Base-by-base conservation (phyloP, 2,113 vertebrate species). In the Ciconia maguari region DNA sequence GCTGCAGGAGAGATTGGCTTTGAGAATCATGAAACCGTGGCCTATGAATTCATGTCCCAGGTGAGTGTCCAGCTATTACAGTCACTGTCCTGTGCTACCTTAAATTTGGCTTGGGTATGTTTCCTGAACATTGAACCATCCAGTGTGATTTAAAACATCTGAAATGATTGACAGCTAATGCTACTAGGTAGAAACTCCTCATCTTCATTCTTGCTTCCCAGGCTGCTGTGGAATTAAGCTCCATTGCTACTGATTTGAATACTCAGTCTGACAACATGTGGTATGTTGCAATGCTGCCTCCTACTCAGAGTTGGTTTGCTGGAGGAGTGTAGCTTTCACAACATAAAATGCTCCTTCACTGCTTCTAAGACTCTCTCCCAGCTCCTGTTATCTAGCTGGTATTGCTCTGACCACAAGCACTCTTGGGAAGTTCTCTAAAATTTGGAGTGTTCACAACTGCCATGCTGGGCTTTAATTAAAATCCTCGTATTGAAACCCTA, bases 21-120 rank as follows among this genome's bases (percentile, higher is more conserved):
- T 92, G 99, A 99, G 95, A 99, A 99, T 95, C 99, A 99, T 3
- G 99, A 99, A 97, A 99, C 99, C 3, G 99, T 99, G 76, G 99
- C 99, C 6, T 99, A 99, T 41, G 99, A 99, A 95, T 99, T 99
- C 97, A 99, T 99, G 99, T 99, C 99, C 61, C 99, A 99, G 99
- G 99, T 99, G 87, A 72, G 70, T 10, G 9, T 60, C 11, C 52
- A 55, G 0, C 38, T 75, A 1, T 29, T 34, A 32, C 38, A 69
- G 34, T 11, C 16, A 10, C 16, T 88, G 49, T 62, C 48, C 38
- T 72, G 16, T 75, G 34, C 30, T 83, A 34, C 38, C 69, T 87
- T 78, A 51, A 7, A 27, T 21, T n/a, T 82, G 32, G 24, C 60
- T 42, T 83, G 41, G 34, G 36, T 80, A 64, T 55, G 22, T 62